Base-by-base conservation (phyloP, 2,888 invertebrate species). In the Onthophagus sagittarius region DNA sequence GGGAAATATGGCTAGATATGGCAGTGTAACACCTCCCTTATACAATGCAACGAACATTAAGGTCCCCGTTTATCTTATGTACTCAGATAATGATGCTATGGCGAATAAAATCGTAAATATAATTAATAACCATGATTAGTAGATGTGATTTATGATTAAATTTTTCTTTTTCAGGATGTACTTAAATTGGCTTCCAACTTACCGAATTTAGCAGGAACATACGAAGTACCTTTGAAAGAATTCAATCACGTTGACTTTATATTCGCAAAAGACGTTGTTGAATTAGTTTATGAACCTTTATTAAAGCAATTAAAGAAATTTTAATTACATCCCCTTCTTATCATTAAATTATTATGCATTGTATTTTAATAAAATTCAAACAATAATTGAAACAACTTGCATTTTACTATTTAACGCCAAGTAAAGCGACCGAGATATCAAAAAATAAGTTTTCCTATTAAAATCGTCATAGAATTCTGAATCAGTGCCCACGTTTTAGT, bases 241-340 rank as follows among this genome's bases (percentile, higher is more conserved):
- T 94, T 93, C 79, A 93, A 92, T 82, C 94, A 94, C 78, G 85
- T 93, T 11, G 93, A 94, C 82, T 94, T 92, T 80, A 78, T 93
- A 6, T 93, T 88, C 87, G 92, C 89, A 0, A 87, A 86, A 9
- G 89, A 92, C 79, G 91, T 90, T 0, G 87, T 87, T 0, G 85
- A 84, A 75, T 83, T 92, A 7, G 89, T 93, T 2, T 92, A 91
- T 79, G 74, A 84, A 71, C 82, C 81, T 11, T 71, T 84, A 69
- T 71, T 83, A 7, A 77, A 81, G 63, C 77, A 78, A 15, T 69
- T 82, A 15, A 69, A 72, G 9, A 67, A 67, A 62, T 71, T 67
- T 67, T 67, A 67, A 67, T 64, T 2, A 23, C n/a, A n/a, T n/a
- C n/a, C n/a, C n/a, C n/a, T n/a, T 64, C 62, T 62, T 62, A 13